Conservation (phyloP, 2,113 vertebrate genomes). For the Danionella cerebrum region DNA sequence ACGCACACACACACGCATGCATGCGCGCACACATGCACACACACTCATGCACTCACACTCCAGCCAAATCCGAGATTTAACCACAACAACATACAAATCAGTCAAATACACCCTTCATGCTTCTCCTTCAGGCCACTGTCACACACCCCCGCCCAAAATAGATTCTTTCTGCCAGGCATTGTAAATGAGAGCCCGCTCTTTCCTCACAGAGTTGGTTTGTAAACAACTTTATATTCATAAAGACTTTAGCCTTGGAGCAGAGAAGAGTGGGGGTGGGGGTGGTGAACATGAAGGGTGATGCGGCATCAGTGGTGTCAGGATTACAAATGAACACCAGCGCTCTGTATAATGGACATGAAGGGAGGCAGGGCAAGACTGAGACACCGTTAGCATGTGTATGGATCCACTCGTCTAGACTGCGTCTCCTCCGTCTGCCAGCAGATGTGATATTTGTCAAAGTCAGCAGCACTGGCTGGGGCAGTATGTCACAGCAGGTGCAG, state of each 20-base stretch:
- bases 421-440: conserved; percentile 10
- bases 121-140: background rate
- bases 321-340: conserved; percentile 19
- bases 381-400: conserved; percentile 9
- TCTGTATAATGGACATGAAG: conserved; percentile 6
- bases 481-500: background rate
- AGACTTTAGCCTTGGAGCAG: conserved; percentile 23
- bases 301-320: conserved; percentile 17
- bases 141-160: background rate
- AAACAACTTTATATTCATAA: conserved; percentile 23
- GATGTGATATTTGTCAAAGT: conserved; percentile 32
- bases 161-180: background rate
- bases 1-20: background rate
- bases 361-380: background rate
- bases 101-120: background rate
- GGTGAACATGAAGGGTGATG: conserved; percentile 13
- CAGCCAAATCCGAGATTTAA: background rate
- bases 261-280: background rate
- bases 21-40: background rate
- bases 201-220: conserved; percentile 10
- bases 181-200: conserved; percentile 3
- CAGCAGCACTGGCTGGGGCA: background rate
- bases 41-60: background rate
- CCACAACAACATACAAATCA: conserved; percentile 7
- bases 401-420: background rate